A percentile compares a stretch with the other conserved stretches of the same genome.
Conservation (phyloP, 2,888 invertebrate genomes). For the Chironomus tentans region DNA sequence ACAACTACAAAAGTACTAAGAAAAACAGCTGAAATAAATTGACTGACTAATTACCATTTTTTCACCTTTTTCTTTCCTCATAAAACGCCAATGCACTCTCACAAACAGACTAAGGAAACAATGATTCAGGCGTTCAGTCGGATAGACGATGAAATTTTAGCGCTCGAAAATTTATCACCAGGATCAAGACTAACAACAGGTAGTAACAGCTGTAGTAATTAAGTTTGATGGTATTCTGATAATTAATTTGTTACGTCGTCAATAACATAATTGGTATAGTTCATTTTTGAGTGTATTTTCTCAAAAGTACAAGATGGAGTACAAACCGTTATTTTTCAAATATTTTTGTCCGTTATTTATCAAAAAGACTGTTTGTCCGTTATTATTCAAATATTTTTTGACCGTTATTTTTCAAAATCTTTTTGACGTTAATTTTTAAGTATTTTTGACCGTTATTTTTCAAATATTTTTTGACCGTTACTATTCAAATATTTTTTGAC, state of each 20-base stretch:
- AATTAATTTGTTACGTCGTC: background rate
- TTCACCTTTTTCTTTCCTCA: background rate
- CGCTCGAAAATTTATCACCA: conserved; percentile 37
- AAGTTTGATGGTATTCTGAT: too few relatives aligned
- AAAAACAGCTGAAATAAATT: background rate
- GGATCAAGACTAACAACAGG: conserved; percentile 39
- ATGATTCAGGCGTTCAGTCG: conserved; percentile 37
- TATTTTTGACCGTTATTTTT: too few relatives aligned
- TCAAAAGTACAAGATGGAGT: too few relatives aligned
- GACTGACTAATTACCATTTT: conserved; percentile 9
- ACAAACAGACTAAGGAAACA: conserved; percentile 28
- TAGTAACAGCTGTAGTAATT: background rate
- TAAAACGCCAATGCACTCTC: background rate
- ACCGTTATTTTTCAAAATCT: too few relatives aligned
- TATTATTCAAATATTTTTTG: too few relatives aligned
- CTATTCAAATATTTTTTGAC: too few relatives aligned
- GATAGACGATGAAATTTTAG: conserved; percentile 38
- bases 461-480: too few relatives aligned
- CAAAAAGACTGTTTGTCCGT: too few relatives aligned
- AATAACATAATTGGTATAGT: background rate
- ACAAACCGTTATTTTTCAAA: too few relatives aligned
- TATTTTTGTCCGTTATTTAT: too few relatives aligned
- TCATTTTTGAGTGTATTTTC: too few relatives aligned
- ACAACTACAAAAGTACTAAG: background rate
- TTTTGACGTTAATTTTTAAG: too few relatives aligned